A percentile compares a stretch with the other conserved stretches of the same genome.
These are phyloP conservation scores for Centropus bengalensis DNA, from an alignment of 2,113 vertebrate species.

Conservation along the genomic window DNA sequence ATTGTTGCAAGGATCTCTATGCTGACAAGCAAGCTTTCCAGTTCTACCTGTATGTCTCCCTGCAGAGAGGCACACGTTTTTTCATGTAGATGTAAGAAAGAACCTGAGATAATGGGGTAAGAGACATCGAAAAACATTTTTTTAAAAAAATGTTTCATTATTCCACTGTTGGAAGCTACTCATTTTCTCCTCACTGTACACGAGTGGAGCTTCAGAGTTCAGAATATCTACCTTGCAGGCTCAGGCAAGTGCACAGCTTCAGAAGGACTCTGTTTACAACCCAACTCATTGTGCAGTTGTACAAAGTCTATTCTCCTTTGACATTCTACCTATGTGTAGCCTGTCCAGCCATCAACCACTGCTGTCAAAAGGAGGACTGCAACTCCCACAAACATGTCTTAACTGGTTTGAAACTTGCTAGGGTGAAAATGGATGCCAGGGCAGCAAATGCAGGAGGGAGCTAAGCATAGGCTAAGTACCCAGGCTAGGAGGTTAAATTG, in stretches of 20 bases:
- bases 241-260: not conserved
- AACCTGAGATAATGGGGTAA: not conserved
- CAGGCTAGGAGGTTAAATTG: not conserved
- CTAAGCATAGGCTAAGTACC: not conserved
- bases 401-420: not conserved
- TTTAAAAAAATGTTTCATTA: not conserved
- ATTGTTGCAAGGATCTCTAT: not conserved
- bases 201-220: not conserved
- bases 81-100: not conserved
- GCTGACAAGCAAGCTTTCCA: not conserved
- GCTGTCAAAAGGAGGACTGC: not conserved
- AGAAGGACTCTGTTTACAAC: not conserved
- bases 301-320: not conserved
- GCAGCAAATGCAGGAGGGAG: not conserved
- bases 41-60: not conserved
- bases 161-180: not conserved
- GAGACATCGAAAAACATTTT: not conserved
- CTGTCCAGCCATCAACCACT: not conserved
- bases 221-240: not conserved
- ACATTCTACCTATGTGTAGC: not conserved
- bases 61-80: not conserved
- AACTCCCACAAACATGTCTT: not conserved
- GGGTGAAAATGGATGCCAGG: not conserved
- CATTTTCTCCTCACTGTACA: not conserved
- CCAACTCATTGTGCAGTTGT: not conserved